Conservation (phyloP, 2,113 vertebrate genomes). For the Percopsis transmontana region DNA sequence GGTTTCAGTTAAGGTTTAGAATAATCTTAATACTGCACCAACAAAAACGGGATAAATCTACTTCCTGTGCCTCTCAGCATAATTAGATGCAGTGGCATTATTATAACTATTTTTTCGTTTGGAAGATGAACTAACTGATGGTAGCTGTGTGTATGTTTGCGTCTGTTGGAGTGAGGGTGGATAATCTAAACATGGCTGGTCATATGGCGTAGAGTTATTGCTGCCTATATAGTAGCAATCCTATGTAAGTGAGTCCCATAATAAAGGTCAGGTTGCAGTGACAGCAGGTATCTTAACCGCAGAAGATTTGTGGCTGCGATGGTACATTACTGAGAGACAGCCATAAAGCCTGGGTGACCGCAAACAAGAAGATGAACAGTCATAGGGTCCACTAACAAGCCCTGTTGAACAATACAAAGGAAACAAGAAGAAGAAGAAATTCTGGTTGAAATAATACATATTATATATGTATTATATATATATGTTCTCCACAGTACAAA, state of each 20-base stretch:
- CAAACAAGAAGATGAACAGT: constrained; percentile 71
- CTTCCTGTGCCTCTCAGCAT: constrained; percentile 2
- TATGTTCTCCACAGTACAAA: background rate
- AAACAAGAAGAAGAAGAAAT: background rate
- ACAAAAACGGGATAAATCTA: constrained; percentile 10
- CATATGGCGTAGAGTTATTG: constrained; percentile 19
- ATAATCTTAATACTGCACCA: too few species aligned
- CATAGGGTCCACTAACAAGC: constrained; percentile 36
- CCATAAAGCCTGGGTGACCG: constrained; percentile 72
- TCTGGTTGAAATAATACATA: background rate
- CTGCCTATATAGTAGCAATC: constrained; percentile 16
- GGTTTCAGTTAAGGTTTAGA: constrained; percentile 7
- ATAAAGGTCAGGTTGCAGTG: constrained; percentile 45
- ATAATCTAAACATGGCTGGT: constrained; percentile 32
- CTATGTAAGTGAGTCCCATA: constrained; percentile 27
- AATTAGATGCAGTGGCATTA: constrained; percentile 1
- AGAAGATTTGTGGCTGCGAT: constrained; percentile 40
- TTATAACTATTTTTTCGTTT: constrained; percentile 58
- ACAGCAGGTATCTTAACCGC: constrained; percentile 42
- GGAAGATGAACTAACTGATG: constrained; percentile 13
- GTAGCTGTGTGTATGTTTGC: constrained; percentile 1
- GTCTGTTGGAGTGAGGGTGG: background rate
- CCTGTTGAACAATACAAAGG: constrained; percentile 53
- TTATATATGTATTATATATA: background rate
- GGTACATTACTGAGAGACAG: constrained; percentile 61